Base-by-base conservation (phyloP, 2,797 vertebrate genomes). In the Scyliorhinus canicula region DNA sequence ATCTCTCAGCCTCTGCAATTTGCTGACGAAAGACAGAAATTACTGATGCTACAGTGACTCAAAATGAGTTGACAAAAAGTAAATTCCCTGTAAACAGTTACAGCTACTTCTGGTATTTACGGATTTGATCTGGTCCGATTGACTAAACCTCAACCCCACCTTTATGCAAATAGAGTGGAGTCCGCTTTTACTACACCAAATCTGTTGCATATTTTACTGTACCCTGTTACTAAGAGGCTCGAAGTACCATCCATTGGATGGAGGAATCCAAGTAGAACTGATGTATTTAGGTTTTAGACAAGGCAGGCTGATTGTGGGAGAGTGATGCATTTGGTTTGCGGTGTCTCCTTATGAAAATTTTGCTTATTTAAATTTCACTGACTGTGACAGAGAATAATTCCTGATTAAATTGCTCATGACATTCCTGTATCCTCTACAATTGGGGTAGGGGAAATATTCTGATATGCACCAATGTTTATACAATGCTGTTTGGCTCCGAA, bases 311-410 rank as follows among this genome's bases (percentile, higher is more conserved):
- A 63, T 44, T 91, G n/a, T n/a, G n/a, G 88, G 60, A 91, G 57
- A 63, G 57, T 40, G 55, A 35, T 63, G 55, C 19, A 19, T 91
- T 94, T 52, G 69, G 26, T 19, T 69, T 12, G 67, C 47, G 31
- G 93, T 71, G 65, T 71, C 67, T 74, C 47, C 47, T 55, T 93
- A 28, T 71, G 65, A 67, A 74, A 71, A 55, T 69, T 63, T 94
- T 1, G 93, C 93, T 94, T 94, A 52, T 74, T 94, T 94, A 71
- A 74, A 69, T 94, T 94, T 50, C 93, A 94, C 67, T 94, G 93
- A 94, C 93, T 94, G 67, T 71, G 67, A 94, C 93, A 52, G 65
- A 52, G 69, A 94, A 71, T 52, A 71, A 94, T 94, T 94, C 31
- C 44, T 35, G 65, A 52, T 94, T 71, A 94, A 94, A 71, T 94